A percentile compares a stretch with the other conserved stretches of the same genome.
These are phyloP conservation scores for Lasioglossum figueresi DNA, from an alignment of 2,888 invertebrate species.

Conservation along the genomic window DNA sequence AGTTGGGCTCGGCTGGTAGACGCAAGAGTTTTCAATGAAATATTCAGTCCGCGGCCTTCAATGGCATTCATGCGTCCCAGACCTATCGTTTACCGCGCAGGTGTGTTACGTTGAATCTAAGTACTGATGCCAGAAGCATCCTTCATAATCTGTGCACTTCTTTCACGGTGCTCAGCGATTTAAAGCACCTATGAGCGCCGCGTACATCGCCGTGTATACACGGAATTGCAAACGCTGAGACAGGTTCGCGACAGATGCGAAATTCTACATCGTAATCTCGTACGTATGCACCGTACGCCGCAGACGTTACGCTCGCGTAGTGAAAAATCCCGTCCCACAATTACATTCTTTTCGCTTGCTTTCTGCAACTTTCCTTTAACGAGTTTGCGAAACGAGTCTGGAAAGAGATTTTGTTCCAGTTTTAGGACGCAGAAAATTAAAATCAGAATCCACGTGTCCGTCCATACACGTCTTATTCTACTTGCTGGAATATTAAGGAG, in stretches of 20 bases:
- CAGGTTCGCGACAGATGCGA: constrained; percentile 5
- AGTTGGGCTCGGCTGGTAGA: constrained; percentile 19
- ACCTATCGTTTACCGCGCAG: constrained; percentile 35
- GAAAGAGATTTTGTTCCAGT: background rate
- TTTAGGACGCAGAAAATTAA: background rate
- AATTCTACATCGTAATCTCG: constrained; percentile 4
- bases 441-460: background rate
- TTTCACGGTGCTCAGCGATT: constrained; percentile 43
- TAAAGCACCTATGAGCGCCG: constrained; percentile 31
- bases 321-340: constrained; percentile 1
- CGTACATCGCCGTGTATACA: background rate
- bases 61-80: constrained; percentile 41
- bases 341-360: background rate
- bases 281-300: background rate
- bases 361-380: background rate
- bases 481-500: background rate
- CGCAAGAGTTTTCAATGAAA: constrained; percentile 55
- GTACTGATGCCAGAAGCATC: constrained; percentile 46
- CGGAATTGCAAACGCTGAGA: constrained; percentile 1
- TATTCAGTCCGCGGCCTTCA: constrained; percentile 27
- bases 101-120: constrained; percentile 28
- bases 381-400: background rate
- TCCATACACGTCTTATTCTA: background rate
- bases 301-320: background rate
- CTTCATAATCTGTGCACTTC: constrained; percentile 44